Percentiles rank a stretch among this genome's conserved stretches.
Conservation (phyloP, 2,888 invertebrate species). For the Thecophora atra region DNA sequence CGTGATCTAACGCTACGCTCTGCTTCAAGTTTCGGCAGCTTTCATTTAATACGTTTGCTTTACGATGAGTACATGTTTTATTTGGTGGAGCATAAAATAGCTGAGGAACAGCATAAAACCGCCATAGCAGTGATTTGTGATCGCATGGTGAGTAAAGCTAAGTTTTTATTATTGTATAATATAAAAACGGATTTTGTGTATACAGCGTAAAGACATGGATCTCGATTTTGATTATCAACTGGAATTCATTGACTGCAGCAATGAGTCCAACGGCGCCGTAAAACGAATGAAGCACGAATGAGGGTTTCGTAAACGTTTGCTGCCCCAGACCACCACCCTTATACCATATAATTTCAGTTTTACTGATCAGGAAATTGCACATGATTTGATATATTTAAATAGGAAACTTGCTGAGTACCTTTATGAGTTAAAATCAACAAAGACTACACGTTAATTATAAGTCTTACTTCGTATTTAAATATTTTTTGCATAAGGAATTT, state of each 20-base stretch:
- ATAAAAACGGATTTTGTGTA: too few relatives aligned
- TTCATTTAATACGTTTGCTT: slow-evolving; percentile 95
- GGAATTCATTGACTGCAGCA: slow-evolving; percentile 58
- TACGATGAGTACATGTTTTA: slow-evolving; percentile 99
- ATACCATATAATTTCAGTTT: not conserved
- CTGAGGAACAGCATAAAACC: slow-evolving; percentile 87
- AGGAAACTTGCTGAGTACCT: slow-evolving; percentile 41
- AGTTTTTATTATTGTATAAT: slow-evolving; percentile 20
- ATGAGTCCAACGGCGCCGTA: slow-evolving; percentile 47
- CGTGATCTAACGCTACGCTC: slow-evolving; percentile 94
- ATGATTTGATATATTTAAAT: slow-evolving; percentile 15
- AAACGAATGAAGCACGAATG: slow-evolving; percentile 64
- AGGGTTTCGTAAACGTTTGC: slow-evolving; percentile 42
- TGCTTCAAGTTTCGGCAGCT: slow-evolving; percentile 98
- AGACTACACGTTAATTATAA: not conserved
- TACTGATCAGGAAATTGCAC: not conserved
- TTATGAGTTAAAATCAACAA: slow-evolving; percentile 29
- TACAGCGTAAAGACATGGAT: slow-evolving; percentile 60
- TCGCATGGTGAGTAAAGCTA: slow-evolving; percentile 57
- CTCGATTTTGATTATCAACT: slow-evolving; percentile 64
- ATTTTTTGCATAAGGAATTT: slow-evolving; percentile 2
- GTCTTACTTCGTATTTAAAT: not conserved
- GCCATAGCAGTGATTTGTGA: slow-evolving; percentile 92
- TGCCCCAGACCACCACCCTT: slow-evolving; percentile 6
- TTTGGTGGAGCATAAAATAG: slow-evolving; percentile 96